These are phyloP conservation scores for Nomia melanderi DNA, from an alignment of 1,140 invertebrate species.

Conservation along the genomic window DNA sequence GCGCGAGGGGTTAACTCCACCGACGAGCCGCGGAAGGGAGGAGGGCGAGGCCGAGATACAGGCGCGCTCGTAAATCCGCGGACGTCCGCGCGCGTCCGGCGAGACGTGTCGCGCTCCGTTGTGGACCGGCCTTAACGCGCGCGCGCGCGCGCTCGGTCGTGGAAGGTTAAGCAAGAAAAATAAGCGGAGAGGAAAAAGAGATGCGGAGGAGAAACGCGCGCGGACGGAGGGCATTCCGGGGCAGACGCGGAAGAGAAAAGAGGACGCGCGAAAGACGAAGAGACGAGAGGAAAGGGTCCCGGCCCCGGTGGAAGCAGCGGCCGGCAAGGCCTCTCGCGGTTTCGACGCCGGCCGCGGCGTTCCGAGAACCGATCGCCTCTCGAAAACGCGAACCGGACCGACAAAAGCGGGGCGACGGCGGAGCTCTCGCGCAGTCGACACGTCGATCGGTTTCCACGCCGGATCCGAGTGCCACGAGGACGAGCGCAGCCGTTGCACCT, in stretches of 20 bases:
- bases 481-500: not conserved
- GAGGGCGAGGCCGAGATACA: too few relatives aligned
- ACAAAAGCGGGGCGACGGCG: slow-evolving; percentile 25
- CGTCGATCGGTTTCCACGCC: not conserved
- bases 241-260: slow-evolving; percentile 54
- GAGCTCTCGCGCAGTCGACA: slow-evolving; percentile 4
- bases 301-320: slow-evolving; percentile 13
- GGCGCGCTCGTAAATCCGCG: too few relatives aligned
- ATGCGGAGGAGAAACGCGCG: slow-evolving; percentile 17
- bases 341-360: slow-evolving; percentile 54
- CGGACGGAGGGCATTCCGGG: slow-evolving; percentile 48
- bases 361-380: slow-evolving; percentile 70
- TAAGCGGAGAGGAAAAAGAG: slow-evolving; percentile 27
- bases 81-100: too few relatives aligned
- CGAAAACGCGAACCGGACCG: slow-evolving; percentile 42
- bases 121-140: slow-evolving; percentile 27
- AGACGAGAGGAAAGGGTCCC: slow-evolving; percentile 50
- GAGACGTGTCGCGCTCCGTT: not conserved
- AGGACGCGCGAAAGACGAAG: slow-evolving; percentile 54
- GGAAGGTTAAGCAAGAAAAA: slow-evolving; percentile 9
- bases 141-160: too few relatives aligned
- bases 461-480: slow-evolving; percentile 9
- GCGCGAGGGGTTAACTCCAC: too few relatives aligned
- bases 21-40: too few relatives aligned
- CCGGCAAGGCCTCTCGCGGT: slow-evolving; percentile 40